Percentiles rank a stretch among this genome's conserved stretches.
phyloP scores from a whole-genome alignment of 2,888 invertebrate species.

The Platyscelio sp. region DNA sequence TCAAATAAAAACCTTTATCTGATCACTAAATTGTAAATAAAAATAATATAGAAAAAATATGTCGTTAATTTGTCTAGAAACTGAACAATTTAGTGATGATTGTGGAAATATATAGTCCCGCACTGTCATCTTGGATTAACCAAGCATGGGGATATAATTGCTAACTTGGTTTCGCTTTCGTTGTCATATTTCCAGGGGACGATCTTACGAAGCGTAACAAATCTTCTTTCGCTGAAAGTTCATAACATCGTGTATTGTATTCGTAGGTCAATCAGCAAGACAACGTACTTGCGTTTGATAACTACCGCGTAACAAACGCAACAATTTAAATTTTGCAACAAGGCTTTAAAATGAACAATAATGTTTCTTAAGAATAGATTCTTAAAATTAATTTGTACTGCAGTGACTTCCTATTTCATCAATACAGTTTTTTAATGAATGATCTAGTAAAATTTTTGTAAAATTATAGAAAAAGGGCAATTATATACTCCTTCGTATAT shows the following conservation, averaged over 20 bases:
- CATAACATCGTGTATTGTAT: constrained; percentile 63
- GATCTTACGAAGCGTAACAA: constrained; percentile 80
- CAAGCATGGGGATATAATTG: constrained; percentile 80
- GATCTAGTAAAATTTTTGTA: too few relatives aligned
- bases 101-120: constrained; percentile 80
- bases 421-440: not conserved
- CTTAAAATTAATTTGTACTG: constrained; percentile 40
- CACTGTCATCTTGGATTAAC: constrained; percentile 73
- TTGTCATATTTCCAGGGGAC: constrained; percentile 81
- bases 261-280: constrained; percentile 48
- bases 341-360: constrained; percentile 19
- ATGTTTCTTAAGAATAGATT: constrained; percentile 24
- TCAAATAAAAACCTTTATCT: too few relatives aligned
- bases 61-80: constrained; percentile 60
- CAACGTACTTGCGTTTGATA: too few relatives aligned
- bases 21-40: too few relatives aligned
- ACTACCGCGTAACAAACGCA: constrained; percentile 67
- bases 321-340: constrained; percentile 73
- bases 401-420: constrained; percentile 52
- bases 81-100: constrained; percentile 72
- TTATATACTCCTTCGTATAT: too few relatives aligned
- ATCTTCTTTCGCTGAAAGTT: constrained; percentile 63
- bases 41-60: not conserved
- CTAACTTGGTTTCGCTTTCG: constrained; percentile 84
- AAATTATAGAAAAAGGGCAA: too few relatives aligned